Base-by-base conservation (phyloP, 2,888 invertebrate genomes). In the Ferrisia virgata region DNA sequence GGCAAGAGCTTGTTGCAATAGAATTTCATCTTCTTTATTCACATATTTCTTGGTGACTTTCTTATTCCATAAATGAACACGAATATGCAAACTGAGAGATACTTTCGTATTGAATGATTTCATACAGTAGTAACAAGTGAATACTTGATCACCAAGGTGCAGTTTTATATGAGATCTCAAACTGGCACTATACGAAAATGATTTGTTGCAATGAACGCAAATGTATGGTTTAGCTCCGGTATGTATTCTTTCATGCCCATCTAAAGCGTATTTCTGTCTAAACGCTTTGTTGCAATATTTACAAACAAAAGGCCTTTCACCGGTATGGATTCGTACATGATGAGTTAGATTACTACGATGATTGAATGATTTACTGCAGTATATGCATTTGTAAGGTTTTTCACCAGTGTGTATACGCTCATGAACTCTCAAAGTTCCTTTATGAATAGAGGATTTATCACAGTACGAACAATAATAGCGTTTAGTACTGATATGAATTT, bases 401-500 rank as follows among this genome's bases (percentile, higher is more conserved):
- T 76, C 72, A 18, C 72, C 72, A 18, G 72, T 76, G 18, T 76
- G 72, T 3, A 76, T 76, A 36, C 72, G 31, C 18, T 76, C 72
- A 18, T 76, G 72, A 8, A 76, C 72, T 76, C 36, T 15, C n/a
- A 76, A 28, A 6, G 72, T 36, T 18, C 72, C 72, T 9, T 36
- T 33, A 76, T 76, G 72, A 18, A 76, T 76, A 6, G 72, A 76
- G 18, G 72, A 76, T 36, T 76, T 76, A 76, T 76, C 72, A 22
- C 72, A 76, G 36, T 76, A 76, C 36, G 72, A 76, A 76, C 72
- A 76, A 18, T 76, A 76, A 11, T 76, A 76, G 18, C 72, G 72
- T 76, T 76, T 76, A 36, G 33, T 76, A 36, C 72, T 76, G 72
- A 76, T 76, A 76, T 76, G 72, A 76, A 76, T 76, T 76, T 76